Evolutionary conservation across 2,888 invertebrate genomes (phyloP), one percentile per base, ranked within the genome.

Genomic region (Sarcophaga carnaria): DNA sequence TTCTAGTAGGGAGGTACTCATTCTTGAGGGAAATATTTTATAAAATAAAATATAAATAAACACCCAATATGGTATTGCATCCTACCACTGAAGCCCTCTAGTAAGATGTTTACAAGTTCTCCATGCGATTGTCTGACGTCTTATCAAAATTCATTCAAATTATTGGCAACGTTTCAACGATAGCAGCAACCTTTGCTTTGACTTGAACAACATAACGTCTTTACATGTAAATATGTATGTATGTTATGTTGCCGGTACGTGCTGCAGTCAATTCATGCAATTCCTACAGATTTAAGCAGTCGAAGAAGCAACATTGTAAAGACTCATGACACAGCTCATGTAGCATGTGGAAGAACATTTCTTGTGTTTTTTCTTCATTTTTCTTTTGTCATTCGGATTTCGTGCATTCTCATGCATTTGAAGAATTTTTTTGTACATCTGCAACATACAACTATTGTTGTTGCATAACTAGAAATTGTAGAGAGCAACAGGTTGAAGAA

Each of bases 121-220:
- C 8, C 0, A 37, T 37, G 0, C 37, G 2, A 37, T 54, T 54
- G 54, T 54, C 54, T 10, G 67, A 66, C 76, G 79, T 82, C 25
- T 75, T 82, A 70, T 82, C 69, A 67, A 25, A 82, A 60, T 67
- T 25, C 60, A 82, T 64, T 78, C 45, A 59, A 71, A 63, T 66
- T 82, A 71, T 76, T 86, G 85, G 85, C 85, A 86, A 66, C 45
- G 66, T 62, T 59, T 75, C 86, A 86, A 67, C 47, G 66, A 62
- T 70, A 72, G 17, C 62, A 45, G 72, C 60, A 67, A 80, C 60
- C 76, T 77, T 71, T 80, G 45, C 45, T n/a, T 6, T 37, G 1
- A 37, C 8, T 14, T 54, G 54, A 54, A 17, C 54, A 37, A 10
- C 37, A 1, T 37, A 37, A 37, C 2, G 37, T 17, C 17, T 54